Evolutionary conservation across 2,113 vertebrate species (phyloP), one percentile per base, ranked within the genome.

Genomic region (Tonatia bakeri): DNA sequence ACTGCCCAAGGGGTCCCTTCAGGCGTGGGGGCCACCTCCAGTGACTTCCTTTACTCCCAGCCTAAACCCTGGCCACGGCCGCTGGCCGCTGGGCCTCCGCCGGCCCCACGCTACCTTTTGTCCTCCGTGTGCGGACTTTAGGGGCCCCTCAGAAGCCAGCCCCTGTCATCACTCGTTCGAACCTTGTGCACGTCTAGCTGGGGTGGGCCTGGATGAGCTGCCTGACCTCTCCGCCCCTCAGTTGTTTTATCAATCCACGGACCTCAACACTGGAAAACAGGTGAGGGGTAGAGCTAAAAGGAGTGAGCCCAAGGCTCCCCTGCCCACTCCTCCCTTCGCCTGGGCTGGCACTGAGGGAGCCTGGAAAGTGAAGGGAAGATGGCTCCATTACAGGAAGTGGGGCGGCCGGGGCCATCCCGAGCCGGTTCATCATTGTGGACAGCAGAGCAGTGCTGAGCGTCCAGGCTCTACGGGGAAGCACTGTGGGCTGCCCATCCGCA

Each of bases 91-190:
- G 22, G 59, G 59, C 12, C 15, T 73, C 2, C 24, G 69, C 26
- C 19, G 19, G 52, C 26, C 4, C 24, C 22, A 4, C 0, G 19
- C 4, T 4, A 15, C 11, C 20, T 47, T 1, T 0, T 26, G 31
- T 4, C 13, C 52, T 45, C n/a, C 1, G 4, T 1, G 4, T 7
- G 61, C 19, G 33, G 54, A 45, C 54, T 64, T 81, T 36, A 15
- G 75, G 70, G 50, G 59, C 10, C 22, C 76, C 43, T 36, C 12
- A 0, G 9, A 9, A 79, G 47, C 45, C 13, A 12, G 24, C 13
- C 19, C 22, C 59, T 19, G 0, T 5, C 64, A n/a, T 10, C 20
- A 33, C 19, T 73, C 47, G 0, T 79, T 59, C 76, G 85, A 79
- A 88, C 65, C 43, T 85, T 79, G 52, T 40, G 31, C 64, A 9